Conservation (phyloP, 2,113 vertebrate species). For the Sisor rabdophorus region DNA sequence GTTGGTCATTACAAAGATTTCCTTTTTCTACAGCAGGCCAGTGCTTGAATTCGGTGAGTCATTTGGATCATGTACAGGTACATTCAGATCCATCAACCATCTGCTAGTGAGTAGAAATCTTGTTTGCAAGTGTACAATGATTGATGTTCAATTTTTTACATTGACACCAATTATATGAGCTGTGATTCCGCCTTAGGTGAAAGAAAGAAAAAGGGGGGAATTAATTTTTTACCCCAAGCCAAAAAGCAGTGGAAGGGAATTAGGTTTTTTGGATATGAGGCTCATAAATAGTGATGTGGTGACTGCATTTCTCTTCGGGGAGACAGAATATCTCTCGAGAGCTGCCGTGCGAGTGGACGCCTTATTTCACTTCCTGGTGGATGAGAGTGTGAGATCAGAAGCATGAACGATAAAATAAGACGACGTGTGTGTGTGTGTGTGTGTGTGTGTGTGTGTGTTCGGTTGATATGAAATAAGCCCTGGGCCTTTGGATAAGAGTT, state of each 20-base stretch:
- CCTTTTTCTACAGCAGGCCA: too few relatives aligned
- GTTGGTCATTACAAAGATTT: too few relatives aligned
- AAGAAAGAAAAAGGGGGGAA: background rate
- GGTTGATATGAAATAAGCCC: constrained; percentile 31
- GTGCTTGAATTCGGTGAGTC: too few relatives aligned
- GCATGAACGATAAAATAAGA: constrained; percentile 38
- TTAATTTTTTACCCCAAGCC: background rate
- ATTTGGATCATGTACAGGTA: too few relatives aligned
- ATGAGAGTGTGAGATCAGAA: constrained; percentile 26
- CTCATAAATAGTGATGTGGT: constrained; percentile 28
- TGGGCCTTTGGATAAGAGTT: constrained; percentile 11
- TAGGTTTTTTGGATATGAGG: constrained; percentile 17
- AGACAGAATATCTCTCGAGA: constrained; percentile 9
- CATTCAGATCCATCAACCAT: too few relatives aligned
- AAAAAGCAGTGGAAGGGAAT: constrained; percentile 13
- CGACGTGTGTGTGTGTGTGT: constrained; percentile 3
- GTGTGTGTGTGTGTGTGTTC: constrained; percentile 21
- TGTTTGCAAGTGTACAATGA: background rate
- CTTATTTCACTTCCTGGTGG: constrained; percentile 9
- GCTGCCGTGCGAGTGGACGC: background rate
- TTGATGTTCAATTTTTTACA: background rate
- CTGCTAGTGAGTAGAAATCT: background rate
- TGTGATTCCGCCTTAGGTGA: background rate
- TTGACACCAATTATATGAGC: background rate
- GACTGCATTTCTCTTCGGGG: constrained; percentile 12